Base-by-base conservation (phyloP, 2,113 vertebrate genomes). In the Pseudopodoces humilis region DNA sequence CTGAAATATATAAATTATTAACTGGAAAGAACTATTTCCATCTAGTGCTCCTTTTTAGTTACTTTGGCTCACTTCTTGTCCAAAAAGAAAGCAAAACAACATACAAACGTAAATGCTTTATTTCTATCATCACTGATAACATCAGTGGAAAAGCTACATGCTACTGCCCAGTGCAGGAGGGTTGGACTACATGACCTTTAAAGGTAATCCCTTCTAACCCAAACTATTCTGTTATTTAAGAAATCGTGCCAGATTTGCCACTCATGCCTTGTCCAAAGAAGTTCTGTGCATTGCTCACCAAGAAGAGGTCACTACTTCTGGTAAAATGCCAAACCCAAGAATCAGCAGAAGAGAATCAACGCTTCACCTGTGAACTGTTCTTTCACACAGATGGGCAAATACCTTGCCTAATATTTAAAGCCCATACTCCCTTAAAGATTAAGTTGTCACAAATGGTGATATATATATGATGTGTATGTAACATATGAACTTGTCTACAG, bases 391-490 rank as follows among this genome's bases (percentile, higher is more conserved):
- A 53, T 15, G 11, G 35, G 27, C 25, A 77, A 85, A 22, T 12
- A 80, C 16, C 25, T 52, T 68, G 28, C 53, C 49, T 69, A 60
- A 31, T 35, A 75, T 52, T 69, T 76, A 55, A 91, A 76, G 41
- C 25, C 30, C 44, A 20, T 31, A 44, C 6, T 71, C 31, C 41
- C 1, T 1, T 35, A 67, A 71, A 70, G 31, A 81, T 21, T 22
- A 39, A 33, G 13, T 37, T 75, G 25, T 64, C 58, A 17, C 39
- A 56, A 67, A 82, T 27, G 6, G 3, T 37, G 55, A 75, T 0
- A 1, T 13, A 1, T 13, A 63, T 44, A 21, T 35, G 13, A 37
- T 43, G 11, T 8, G 23, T 13, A 15, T 0, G 1, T 37, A 79
- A 85, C 5, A 31, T 41, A 64, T 6, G 7, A 63, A 44, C 8